phyloP scores from a whole-genome alignment of 30 jellyfish, hydroid and myxozoan genomes.

The Cassiopea xamachana region DNA sequence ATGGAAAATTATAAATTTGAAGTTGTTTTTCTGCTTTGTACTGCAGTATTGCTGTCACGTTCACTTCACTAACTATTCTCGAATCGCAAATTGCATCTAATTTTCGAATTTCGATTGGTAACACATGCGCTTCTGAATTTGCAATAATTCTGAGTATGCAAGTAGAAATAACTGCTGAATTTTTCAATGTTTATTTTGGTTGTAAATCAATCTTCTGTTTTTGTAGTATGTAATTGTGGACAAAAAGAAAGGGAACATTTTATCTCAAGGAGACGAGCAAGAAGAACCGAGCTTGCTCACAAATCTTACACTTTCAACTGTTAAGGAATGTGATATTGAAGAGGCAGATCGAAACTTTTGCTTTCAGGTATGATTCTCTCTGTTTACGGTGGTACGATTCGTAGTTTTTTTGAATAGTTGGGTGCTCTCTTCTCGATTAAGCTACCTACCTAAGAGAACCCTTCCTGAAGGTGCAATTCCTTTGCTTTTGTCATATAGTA shows the following conservation, averaged over 20 bases:
- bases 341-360: conserved; percentile 94
- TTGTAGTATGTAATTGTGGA: conserved; percentile 87
- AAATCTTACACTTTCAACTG: conserved; percentile 82
- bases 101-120: too few species aligned
- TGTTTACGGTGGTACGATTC: neutral
- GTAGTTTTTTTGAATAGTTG: neutral
- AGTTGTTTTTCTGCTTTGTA: too few species aligned
- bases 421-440: neutral
- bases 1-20: too few species aligned
- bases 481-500: too few species aligned
- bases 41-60: too few species aligned
- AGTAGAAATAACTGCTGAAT: neutral
- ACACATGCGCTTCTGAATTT: too few species aligned
- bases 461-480: neutral
- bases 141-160: too few species aligned
- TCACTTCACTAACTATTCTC: too few species aligned
- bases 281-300: conserved; percentile 71
- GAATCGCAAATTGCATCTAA: too few species aligned
- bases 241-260: conserved; percentile 89
- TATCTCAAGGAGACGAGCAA: conserved; percentile 97
- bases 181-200: neutral
- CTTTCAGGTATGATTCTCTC: conserved; percentile 75
- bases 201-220: neutral
- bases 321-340: conserved; percentile 72
- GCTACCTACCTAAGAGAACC: neutral